phyloP scores from a whole-genome alignment of 2,113 vertebrate genomes.

The Rhabdornis inornatus region DNA sequence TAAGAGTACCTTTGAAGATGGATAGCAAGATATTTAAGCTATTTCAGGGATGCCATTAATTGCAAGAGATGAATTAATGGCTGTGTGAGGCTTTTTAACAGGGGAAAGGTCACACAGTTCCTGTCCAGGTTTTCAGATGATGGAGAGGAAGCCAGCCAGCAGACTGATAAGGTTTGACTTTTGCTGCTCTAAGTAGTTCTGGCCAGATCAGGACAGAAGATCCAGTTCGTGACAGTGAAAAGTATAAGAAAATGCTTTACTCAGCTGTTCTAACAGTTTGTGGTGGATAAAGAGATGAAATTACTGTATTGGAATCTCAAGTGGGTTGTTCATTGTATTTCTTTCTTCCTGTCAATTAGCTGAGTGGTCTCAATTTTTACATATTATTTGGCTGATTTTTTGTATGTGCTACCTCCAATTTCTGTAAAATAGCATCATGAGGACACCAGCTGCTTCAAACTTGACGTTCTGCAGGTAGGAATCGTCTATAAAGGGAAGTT shows the following conservation, averaged over 20 bases:
- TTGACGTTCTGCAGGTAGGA: neutral
- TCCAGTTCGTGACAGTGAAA: neutral
- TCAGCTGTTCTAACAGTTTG: neutral
- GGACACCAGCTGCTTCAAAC: neutral
- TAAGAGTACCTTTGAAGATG: neutral
- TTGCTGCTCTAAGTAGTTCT: neutral
- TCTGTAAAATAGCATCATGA: neutral
- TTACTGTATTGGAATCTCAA: neutral
- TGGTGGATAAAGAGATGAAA: neutral
- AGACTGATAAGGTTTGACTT: neutral
- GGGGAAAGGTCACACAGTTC: neutral
- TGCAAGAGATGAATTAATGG: neutral
- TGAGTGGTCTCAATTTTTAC: neutral
- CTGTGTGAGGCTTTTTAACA: neutral
- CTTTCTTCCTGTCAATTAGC: neutral
- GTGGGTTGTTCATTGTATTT: neutral
- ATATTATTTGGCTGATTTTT: neutral
- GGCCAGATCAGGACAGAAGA: neutral
- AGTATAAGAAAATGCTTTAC: neutral
- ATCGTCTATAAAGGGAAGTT: neutral
- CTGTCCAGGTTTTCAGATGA: neutral
- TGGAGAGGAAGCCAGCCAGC: neutral
- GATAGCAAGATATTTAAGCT: neutral
- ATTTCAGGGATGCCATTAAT: neutral
- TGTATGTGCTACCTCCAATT: neutral